phyloP scores from a whole-genome alignment of 2,888 invertebrate species.

The Autographa pulchrina region DNA sequence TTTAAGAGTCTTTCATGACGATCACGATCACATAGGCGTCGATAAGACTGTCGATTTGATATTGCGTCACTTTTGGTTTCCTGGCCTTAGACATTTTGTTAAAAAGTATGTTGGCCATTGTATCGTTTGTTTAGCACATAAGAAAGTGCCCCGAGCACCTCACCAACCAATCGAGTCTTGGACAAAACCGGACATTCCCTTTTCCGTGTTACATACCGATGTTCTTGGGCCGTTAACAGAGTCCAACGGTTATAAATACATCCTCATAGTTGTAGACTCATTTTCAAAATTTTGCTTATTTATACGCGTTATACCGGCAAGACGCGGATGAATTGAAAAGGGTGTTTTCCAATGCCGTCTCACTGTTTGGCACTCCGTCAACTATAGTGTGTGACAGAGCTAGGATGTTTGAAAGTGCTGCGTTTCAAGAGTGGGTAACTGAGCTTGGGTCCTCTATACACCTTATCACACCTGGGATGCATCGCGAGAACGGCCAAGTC shows the following conservation, averaged over 20 bases:
- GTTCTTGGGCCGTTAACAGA: too few relatives aligned
- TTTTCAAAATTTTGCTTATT: too few relatives aligned
- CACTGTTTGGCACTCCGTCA: conserved; percentile 12
- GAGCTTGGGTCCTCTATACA: conserved; percentile 2
- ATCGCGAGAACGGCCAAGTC: conserved; percentile 17
- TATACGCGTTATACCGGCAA: too few relatives aligned
- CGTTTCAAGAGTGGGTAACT: conserved; percentile 11
- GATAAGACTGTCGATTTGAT: conserved; percentile 49
- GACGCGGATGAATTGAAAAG: too few relatives aligned
- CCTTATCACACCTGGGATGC: conserved; percentile 23
- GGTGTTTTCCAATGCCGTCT: conserved; percentile 11
- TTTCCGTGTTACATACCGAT: too few relatives aligned
- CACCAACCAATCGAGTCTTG: too few relatives aligned
- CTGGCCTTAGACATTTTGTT: conserved; percentile 23
- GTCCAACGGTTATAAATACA: too few relatives aligned
- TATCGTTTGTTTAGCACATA: too few relatives aligned
- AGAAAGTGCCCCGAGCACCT: too few relatives aligned
- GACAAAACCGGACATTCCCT: too few relatives aligned
- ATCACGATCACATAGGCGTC: conserved; percentile 28
- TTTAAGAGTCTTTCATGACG: conserved; percentile 43
- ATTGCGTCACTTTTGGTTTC: conserved; percentile 57
- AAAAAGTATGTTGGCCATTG: too few relatives aligned
- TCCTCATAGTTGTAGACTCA: too few relatives aligned
- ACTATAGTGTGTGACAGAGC: conserved; percentile 10
- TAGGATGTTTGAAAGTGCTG: conserved; percentile 17